Evolutionary conservation across 2,888 invertebrate species (phyloP).

Genomic region (Synergus japonicus): DNA sequence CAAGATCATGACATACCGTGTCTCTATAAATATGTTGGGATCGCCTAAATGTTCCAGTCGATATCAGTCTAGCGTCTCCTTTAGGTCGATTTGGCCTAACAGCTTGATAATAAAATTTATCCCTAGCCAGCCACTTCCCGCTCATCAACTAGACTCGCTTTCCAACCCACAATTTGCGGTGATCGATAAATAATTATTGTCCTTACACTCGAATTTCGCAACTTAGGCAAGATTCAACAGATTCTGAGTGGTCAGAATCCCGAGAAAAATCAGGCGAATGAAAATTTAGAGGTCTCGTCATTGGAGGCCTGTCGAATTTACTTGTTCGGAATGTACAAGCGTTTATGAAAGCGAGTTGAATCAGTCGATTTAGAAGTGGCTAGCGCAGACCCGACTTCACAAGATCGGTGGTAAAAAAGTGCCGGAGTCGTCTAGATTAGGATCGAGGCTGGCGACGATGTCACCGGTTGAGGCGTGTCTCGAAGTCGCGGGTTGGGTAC

Average conservation of each 20-base stretch:
- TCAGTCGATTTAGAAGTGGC: slow-evolving; percentile 70
- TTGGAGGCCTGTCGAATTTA: not conserved
- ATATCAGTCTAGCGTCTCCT: slow-evolving; percentile 61
- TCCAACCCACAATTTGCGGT: not conserved
- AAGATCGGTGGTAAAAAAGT: slow-evolving; percentile 83
- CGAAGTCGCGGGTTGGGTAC: slow-evolving; percentile 71
- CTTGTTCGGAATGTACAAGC: slow-evolving; percentile 1
- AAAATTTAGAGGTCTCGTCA: no score
- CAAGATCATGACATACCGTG: slow-evolving; percentile 35
- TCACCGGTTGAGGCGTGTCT: slow-evolving; percentile 76
- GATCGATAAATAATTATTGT: not conserved
- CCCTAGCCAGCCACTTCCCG: slow-evolving; percentile 52
- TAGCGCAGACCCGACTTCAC: slow-evolving; percentile 77
- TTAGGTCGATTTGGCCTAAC: slow-evolving; percentile 57
- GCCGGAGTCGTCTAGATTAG: slow-evolving; percentile 81
- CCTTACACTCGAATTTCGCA: not conserved
- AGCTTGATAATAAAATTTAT: slow-evolving; percentile 56
- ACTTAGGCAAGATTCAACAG: not conserved
- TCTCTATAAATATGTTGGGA: slow-evolving; percentile 37
- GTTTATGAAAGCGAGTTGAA: slow-evolving; percentile 19
- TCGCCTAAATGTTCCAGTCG: slow-evolving; percentile 55
- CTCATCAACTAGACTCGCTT: slow-evolving; percentile 8
- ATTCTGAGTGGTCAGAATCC: no score
- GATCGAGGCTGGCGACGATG: slow-evolving; percentile 77
- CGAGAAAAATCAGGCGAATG: no score